Evolutionary conservation across 2,888 invertebrate species (phyloP).

Genomic region (Rugalucina vietnamica): DNA sequence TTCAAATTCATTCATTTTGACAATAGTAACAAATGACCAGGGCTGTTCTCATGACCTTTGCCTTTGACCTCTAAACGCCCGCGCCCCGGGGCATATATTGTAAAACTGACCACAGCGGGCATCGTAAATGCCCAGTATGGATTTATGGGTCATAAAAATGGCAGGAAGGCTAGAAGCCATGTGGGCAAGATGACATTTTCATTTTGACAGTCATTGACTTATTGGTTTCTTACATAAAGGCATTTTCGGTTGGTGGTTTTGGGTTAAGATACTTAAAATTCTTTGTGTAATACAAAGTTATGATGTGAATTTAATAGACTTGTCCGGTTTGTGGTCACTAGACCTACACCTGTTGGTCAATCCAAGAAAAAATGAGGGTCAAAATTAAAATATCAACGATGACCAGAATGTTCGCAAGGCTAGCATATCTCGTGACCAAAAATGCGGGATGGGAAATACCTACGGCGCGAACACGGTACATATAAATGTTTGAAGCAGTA

Average conservation of each 20-base stretch:
- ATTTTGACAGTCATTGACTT: conserved; percentile 5
- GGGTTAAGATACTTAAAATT: too few species aligned
- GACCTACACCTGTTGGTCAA: too few species aligned
- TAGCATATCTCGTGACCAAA: too few species aligned
- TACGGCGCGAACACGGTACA: too few species aligned
- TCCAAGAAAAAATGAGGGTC: too few species aligned
- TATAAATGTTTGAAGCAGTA: too few species aligned
- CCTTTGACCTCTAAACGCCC: conserved; percentile 41
- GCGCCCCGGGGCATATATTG: conserved; percentile 16
- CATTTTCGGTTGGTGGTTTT: not conserved
- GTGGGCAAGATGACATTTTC: not conserved
- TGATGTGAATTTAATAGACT: too few species aligned
- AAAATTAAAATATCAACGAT: too few species aligned
- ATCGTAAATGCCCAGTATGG: conserved; percentile 14
- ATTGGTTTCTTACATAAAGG: conserved; percentile 3
- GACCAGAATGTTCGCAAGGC: too few species aligned
- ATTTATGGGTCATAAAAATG: conserved; percentile 15
- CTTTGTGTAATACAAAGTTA: too few species aligned
- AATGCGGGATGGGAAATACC: too few species aligned
- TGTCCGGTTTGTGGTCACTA: too few species aligned
- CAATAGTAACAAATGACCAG: conserved; percentile 21
- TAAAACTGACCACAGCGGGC: conserved; percentile 11
- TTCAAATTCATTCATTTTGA: not conserved
- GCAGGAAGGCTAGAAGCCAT: not conserved
- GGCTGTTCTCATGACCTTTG: conserved; percentile 59